Percentiles rank a stretch among this genome's conserved stretches.
Conservation (phyloP, 2,113 vertebrate genomes). For the Megalops atlanticus region DNA sequence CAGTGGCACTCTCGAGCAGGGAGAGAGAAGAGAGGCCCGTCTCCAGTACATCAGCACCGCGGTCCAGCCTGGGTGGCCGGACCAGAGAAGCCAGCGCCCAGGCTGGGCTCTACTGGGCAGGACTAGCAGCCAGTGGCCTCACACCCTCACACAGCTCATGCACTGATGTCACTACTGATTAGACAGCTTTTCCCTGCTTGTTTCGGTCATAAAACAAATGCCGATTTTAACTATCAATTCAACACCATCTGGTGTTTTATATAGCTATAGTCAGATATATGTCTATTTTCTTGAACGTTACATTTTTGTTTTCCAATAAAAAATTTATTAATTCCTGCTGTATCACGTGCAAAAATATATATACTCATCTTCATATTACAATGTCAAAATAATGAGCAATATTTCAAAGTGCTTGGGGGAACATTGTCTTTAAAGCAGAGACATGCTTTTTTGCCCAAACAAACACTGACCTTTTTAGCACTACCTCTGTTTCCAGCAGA, state of each 20-base stretch:
- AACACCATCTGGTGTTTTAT: too few relatives aligned
- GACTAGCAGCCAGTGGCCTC: background rate
- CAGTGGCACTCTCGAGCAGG: constrained; percentile 22
- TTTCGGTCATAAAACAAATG: background rate
- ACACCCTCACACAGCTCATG: background rate
- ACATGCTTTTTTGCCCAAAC: background rate
- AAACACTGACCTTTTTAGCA: constrained; percentile 1
- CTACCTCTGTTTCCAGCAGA: background rate
- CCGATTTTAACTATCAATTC: background rate
- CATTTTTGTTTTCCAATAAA: background rate
- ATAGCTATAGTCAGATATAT: too few relatives aligned
- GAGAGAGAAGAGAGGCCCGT: constrained; percentile 19
- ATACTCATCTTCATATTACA: background rate
- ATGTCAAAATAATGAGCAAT: background rate
- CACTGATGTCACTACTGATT: background rate
- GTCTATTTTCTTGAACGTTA: background rate
- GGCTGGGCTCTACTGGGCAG: background rate
- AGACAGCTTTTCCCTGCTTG: background rate
- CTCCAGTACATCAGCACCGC: background rate
- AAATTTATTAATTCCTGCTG: background rate
- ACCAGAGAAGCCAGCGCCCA: background rate
- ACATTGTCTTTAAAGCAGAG: background rate
- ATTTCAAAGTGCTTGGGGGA: background rate
- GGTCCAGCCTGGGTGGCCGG: constrained; percentile 32
- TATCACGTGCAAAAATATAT: background rate